These are phyloP conservation scores for Rhincodon typus DNA, from an alignment of 2,797 vertebrate species.

Conservation along the genomic window DNA sequence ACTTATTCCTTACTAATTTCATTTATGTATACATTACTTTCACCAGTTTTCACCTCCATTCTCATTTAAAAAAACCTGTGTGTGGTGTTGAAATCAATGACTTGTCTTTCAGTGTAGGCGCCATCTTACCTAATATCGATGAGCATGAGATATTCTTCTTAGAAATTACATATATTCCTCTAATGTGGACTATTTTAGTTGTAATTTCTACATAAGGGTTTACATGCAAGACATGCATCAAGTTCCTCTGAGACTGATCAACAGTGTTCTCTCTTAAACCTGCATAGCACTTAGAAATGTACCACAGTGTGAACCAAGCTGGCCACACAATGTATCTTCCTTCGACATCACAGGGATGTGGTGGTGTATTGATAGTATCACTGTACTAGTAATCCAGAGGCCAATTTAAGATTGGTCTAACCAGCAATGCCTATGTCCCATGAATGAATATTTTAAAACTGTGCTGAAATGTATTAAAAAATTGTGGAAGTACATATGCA, in stretches of 20 bases:
- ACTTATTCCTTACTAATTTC: not conserved
- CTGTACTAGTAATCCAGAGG: too few relatives aligned
- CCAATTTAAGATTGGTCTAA: too few relatives aligned
- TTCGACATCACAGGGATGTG: not conserved
- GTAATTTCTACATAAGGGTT: not conserved
- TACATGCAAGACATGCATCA: not conserved
- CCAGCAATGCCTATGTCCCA: too few relatives aligned
- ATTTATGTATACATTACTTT: not conserved
- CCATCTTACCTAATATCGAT: not conserved
- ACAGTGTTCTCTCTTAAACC: not conserved
- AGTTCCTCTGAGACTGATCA: slow-evolving; percentile 23
- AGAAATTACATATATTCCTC: slow-evolving; percentile 12
- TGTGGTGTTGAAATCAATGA: not conserved
- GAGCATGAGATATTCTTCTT: not conserved
- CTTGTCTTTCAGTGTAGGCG: not conserved
- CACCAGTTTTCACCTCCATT: not conserved
- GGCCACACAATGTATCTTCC: not conserved
- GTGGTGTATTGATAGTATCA: too few relatives aligned
- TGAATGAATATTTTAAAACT: too few relatives aligned
- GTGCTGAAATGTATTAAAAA: too few relatives aligned
- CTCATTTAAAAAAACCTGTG: not conserved
- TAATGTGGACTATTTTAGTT: not conserved
- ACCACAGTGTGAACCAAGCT: too few relatives aligned
- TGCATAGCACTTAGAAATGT: too few relatives aligned
- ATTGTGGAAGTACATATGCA: not conserved